Base-by-base conservation (phyloP, 2,888 invertebrate genomes). In the Lepetodrilus schrolli region DNA sequence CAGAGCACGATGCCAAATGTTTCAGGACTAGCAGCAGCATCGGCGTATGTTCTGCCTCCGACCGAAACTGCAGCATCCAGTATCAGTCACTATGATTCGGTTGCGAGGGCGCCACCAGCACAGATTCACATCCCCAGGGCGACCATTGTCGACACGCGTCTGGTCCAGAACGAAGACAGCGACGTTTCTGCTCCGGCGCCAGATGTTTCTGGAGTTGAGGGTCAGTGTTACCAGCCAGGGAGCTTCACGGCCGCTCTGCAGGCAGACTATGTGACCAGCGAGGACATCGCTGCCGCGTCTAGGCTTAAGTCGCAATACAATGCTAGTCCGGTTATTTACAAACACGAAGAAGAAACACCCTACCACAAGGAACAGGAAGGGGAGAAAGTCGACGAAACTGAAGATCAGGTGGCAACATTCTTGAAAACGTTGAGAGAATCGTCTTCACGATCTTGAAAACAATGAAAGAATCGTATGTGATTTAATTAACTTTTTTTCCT, bases 121-220 rank as follows among this genome's bases (percentile, higher is more conserved):
- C 43, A 2, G 13, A 43, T 76, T n/a, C 38, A 70, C 36, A 74
- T 78, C 4, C 78, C 82, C 4, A 83, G 80, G 66, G 49, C 79
- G 66, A 73, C 73, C 65, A 77, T 87, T 30, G 69, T 87, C 34
- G 87, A 87, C 73, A 84, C 83, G 20, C 79, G 87, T 34, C 77
- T 84, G 36, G 80, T 87, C 72, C 81, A 83, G 73, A 83, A 82
- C 72, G 79, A 80, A 23, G 77, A 77, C 17, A 58, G 66, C 20
- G 21, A 76, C 8, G 70, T 21, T 4, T 7, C 66, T 1, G 26
- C 37, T 5, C 51, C 4, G 21, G n/a, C 30, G 13, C 20, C 26
- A 8, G 65, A 65, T 65, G 36, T 34, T 17, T 30, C 72, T 1
- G 43, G 34, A 4, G 47, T 75, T 10, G n/a, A 58, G 13, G 73